Evolutionary conservation across 2,797 vertebrate genomes (phyloP), one percentile per base, ranked within the genome.

Genomic region (Pipistrellus kuhlii): DNA sequence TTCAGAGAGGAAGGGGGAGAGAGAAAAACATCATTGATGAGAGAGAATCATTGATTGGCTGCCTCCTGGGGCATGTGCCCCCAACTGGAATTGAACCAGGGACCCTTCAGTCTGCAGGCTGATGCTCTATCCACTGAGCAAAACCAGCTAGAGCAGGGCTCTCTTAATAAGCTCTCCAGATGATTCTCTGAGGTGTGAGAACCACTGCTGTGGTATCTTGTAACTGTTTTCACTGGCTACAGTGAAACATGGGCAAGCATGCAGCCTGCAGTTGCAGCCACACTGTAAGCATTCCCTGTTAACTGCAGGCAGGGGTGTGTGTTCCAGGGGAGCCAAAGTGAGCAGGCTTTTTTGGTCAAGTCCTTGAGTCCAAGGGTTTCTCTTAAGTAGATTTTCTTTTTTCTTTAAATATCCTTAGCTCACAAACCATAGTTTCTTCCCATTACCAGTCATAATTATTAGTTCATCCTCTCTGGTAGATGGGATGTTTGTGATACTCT

Each of bases 371-470:
- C 48, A 21, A 41, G 55, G 62, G 30, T 68, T 66, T 41, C 38
- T 88, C 51, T 62, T 27, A 13, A 64, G 35, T 44, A 38, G 27
- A 8, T 72, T 80, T 77, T 69, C n/a, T 73, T 73, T 82, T 81
- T n/a, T 94, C 38, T 68, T 94, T 83, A 53, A 64, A 69, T 78
- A 38, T 64, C 35, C 53, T 68, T 32, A 75, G 23, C 12, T 85
- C 59, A 72, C 35, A 93, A 77, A 69, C 59, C 25, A 21, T 64
- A 38, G 64, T 46, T 90, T 85, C 20, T 87, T 69, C 32, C 59
- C 66, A 44, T 38, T 68, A 71, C 23, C 44, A 21, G 23, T 95
- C 20, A 23, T 44, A 57, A 75, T 69, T 57, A 51, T 32, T 69
- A 32, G 15, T 82, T n/a, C 35, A 6, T 48, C 62, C 51, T 78